Percentiles rank a stretch among this genome's conserved stretches.
These are phyloP conservation scores for Melanotaenia maccullochi DNA, from an alignment of 2,797 vertebrate genomes.

Conservation along the genomic window DNA sequence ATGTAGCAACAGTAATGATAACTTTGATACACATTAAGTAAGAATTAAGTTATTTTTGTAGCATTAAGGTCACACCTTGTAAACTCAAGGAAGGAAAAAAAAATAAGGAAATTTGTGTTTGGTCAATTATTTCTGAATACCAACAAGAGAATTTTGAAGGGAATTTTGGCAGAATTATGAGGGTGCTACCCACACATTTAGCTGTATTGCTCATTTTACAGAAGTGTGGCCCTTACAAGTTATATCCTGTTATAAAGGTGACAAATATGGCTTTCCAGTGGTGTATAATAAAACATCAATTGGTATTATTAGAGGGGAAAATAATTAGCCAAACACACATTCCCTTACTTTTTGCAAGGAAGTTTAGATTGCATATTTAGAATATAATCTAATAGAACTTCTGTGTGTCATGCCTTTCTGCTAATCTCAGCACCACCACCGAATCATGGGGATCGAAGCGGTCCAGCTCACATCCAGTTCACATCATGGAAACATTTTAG, in stretches of 20 bases:
- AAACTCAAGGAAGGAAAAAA: too few species aligned
- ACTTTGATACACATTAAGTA: too few species aligned
- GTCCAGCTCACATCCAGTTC: conserved; percentile 89
- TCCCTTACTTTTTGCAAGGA: too few species aligned
- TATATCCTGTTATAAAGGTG: background rate
- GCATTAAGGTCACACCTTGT: too few species aligned
- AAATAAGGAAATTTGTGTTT: too few species aligned
- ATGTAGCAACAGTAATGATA: background rate
- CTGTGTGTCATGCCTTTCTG: conserved; percentile 3
- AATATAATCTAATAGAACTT: background rate
- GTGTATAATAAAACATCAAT: background rate
- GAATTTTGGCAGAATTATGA: too few species aligned
- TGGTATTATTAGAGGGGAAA: background rate
- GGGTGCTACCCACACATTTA: too few species aligned
- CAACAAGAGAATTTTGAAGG: too few species aligned
- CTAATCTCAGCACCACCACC: conserved; percentile 48
- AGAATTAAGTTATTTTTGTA: too few species aligned
- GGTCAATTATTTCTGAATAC: too few species aligned
- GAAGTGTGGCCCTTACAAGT: background rate
- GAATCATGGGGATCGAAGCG: conserved; percentile 85
- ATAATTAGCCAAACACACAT: background rate
- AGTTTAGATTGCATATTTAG: background rate
- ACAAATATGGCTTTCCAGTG: background rate
- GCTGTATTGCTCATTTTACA: too few species aligned
- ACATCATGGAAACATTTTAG: conserved; percentile 87